Conservation (phyloP, 2,113 vertebrate genomes). For the Silurus glanis region DNA sequence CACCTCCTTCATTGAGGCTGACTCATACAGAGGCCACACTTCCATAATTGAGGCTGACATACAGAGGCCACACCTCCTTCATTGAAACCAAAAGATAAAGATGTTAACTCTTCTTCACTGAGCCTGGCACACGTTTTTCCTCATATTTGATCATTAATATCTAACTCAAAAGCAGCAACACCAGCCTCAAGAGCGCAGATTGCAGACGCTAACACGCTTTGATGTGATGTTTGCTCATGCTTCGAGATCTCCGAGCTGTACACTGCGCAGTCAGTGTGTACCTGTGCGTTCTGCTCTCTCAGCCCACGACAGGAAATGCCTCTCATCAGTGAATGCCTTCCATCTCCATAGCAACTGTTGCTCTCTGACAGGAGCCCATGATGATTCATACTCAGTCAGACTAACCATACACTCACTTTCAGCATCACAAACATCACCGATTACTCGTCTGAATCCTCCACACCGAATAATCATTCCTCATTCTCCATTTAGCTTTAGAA, state of each 20-base stretch:
- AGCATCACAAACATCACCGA: constrained; percentile 3
- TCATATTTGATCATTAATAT: not conserved
- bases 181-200: not conserved
- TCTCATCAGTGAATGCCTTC: constrained; percentile 67
- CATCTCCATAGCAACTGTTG: constrained; percentile 77
- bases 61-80: not conserved
- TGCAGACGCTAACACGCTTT: not conserved
- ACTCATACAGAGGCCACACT: not conserved
- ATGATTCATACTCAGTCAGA: constrained; percentile 46
- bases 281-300: constrained; percentile 24
- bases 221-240: constrained; percentile 11
- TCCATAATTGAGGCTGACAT: not conserved
- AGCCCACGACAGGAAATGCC: constrained; percentile 58
- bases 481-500: not conserved
- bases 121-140: not conserved
- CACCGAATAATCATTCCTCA: not conserved
- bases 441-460: not conserved
- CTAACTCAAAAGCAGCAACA: not conserved
- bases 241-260: not conserved
- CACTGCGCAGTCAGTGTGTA: constrained; percentile 2
- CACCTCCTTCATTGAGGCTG: not conserved
- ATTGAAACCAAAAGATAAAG: too few relatives aligned
- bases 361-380: constrained; percentile 63
- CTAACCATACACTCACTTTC: not conserved
- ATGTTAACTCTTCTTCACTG: not conserved